Base-by-base conservation (phyloP, 2,797 vertebrate species). In the Esox lucius region DNA sequence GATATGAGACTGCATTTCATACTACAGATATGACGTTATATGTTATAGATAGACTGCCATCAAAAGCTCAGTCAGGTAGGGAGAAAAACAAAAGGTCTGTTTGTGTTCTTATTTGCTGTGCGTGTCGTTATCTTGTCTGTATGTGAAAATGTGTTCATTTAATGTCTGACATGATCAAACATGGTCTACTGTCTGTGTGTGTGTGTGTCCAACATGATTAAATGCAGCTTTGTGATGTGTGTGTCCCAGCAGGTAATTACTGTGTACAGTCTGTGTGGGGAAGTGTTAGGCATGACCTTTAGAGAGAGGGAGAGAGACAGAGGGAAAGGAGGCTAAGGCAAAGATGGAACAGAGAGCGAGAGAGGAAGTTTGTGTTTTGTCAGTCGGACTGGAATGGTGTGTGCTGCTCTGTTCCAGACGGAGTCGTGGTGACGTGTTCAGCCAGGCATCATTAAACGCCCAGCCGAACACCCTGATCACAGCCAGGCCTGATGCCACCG, bases 341-440 rank as follows among this genome's bases (percentile, higher is more conserved):
- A 31, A 31, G 28, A 31, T 31, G 28, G 28, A 31, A 3, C 0
- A 59, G 56, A 24, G n/a, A 59, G n/a, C 4, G 5, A 22, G n/a
- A 35, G 64, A 68, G 78, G 79, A 76, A 72, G 81, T 79, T 87
- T 83, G 80, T 31, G 28, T 31, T 31, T 31, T 81, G 80, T 72
- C 26, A 72, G 85, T 83, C 81, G 75, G 84, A 81, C 78, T 83
- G 85, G 86, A 87, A 89, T 85, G 82, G 83, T 79, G 79, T 84
- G 87, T 88, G 78, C 87, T 24, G 49, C 83, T 83, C 81, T 70
- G 66, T 83, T 73, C 73, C 59, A 17, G 74, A 73, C 71, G 81
- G 85, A 87, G 80, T 83, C 2, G n/a, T 17, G 19, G 24, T 33
- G 53, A 15, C 46, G 76, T 75, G 56, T 75, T 0, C 28, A 31